Base-by-base conservation (phyloP, 2,888 invertebrate genomes). In the Acleris holmiana region DNA sequence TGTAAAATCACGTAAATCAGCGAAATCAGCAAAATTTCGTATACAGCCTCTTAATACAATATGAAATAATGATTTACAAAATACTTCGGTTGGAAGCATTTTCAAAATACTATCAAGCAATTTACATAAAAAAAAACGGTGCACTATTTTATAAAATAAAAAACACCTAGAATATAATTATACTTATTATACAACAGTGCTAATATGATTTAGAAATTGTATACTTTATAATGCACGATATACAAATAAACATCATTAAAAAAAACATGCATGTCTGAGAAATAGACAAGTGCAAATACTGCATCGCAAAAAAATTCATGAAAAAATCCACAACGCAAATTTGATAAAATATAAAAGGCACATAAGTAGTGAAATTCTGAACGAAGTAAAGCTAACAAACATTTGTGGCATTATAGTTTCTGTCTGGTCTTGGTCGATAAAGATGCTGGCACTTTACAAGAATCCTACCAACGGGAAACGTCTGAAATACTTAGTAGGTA, bases 21-120 rank as follows among this genome's bases (percentile, higher is more conserved):
- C n/a, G n/a, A n/a, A n/a, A n/a, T n/a, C n/a, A n/a, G n/a, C n/a
- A n/a, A n/a, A n/a, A n/a, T n/a, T n/a, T n/a, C n/a, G n/a, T n/a
- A n/a, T 40, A 53, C 53, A 53, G 40, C 53, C 53, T 51, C 18
- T 19, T 15, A 53, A 40, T 53, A 53, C 17, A 53, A 40, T 18
- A 47, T 19, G 4, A 47, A 8, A 53, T 25, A 44, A 44, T 44
- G 44, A 35, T 35, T 35, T 1, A 35, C 13, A 35, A 35, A 35
- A 13, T 44, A 13, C 44, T 44, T 7, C 29, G 2, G 8, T 8
- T 25, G 25, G 8, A 29, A 29, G 8, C 8, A 29, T 29, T 8
- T 41, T 15, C 15, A 44, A 44, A 1, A 6, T 15, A n/a, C 17
- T 41, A 4, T 44, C 35, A 35, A 35, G 17, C 44, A n/a, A 44